Conservation (phyloP, 1,140 invertebrate genomes). For the Bombus haemorrhoidalis region DNA sequence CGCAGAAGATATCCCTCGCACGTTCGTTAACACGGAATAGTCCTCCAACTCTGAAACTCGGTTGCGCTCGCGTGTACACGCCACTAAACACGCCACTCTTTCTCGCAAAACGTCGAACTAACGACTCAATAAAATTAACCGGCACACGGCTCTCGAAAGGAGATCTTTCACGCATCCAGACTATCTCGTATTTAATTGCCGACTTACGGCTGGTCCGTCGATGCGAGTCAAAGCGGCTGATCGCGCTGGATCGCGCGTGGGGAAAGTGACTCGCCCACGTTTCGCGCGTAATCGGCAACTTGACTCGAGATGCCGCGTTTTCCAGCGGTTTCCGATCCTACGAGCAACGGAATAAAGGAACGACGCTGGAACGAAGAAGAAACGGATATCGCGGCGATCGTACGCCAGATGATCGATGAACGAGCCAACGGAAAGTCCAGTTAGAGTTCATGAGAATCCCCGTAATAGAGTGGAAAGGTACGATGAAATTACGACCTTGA, state of each 20-base stretch:
- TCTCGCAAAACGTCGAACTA: not conserved
- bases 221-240: not conserved
- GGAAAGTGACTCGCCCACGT: slow-evolving; percentile 10
- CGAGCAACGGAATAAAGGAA: not conserved
- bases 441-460: slow-evolving; percentile 54
- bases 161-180: not conserved
- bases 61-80: not conserved
- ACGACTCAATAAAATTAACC: slow-evolving; percentile 4
- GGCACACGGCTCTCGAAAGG: not conserved
- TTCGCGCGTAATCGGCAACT: not conserved
- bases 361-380: not conserved
- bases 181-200: slow-evolving; percentile 12
- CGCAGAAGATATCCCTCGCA: not conserved
- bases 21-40: not conserved
- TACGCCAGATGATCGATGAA: slow-evolving; percentile 45
- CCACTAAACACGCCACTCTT: not conserved
- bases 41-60: not conserved
- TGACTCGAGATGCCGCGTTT: not conserved
- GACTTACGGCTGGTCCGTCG: not conserved
- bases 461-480: slow-evolving; percentile 36
- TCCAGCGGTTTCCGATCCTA: not conserved
- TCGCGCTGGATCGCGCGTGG: not conserved
- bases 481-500: slow-evolving; percentile 61
- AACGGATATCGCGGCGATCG: slow-evolving; percentile 12
- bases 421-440: slow-evolving; percentile 52